Evolutionary conservation across 2,888 invertebrate genomes (phyloP), one percentile per base, ranked within the genome.

Genomic region (Acanthosepion lycidas): DNA sequence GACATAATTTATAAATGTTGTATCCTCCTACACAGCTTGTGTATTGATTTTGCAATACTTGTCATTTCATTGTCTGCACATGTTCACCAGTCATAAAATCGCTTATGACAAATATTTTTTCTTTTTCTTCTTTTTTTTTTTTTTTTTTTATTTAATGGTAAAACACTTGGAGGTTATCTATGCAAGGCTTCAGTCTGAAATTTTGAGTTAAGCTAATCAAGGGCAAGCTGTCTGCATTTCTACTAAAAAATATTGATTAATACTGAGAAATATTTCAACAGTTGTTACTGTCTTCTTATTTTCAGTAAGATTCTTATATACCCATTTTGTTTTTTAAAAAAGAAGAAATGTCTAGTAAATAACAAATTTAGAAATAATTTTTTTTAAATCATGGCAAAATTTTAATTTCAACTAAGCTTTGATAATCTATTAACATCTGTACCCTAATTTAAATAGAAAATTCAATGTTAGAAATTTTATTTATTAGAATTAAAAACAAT

Each of bases 11-110:
- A 78, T 78, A 78, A 78, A 78, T 78, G 78, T 78, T 78, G 15
- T 15, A 33, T 78, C 78, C n/a, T 78, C 78, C 78, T 78, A 78
- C 78, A 78, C 78, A 78, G 78, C 78, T 33, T 78, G 78, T n/a
- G 33, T 78, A 78, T 78, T 78, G 78, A 78, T 78, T 78, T 78
- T 78, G 78, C 78, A 78, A 78, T 78, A 78, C 78, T 78, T 78
- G 78, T 78, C 78, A 78, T 78, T 78, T 78, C n/a, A 78, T 78
- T 78, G 78, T 78, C 78, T 78, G 78, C 78, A 78, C 78, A 78
- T 78, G 78, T 78, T 78, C n/a, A 18, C 78, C n/a, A 78, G 12
- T 78, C n/a, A 78, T 78, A 78, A 78, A 78, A 78, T 78, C 18
- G 78, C n/a, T 78, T 78, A 78, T 78, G 78, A 78, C 78, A 78